Conservation (phyloP, 2,113 vertebrate species). For the Phodopus roborovskii region DNA sequence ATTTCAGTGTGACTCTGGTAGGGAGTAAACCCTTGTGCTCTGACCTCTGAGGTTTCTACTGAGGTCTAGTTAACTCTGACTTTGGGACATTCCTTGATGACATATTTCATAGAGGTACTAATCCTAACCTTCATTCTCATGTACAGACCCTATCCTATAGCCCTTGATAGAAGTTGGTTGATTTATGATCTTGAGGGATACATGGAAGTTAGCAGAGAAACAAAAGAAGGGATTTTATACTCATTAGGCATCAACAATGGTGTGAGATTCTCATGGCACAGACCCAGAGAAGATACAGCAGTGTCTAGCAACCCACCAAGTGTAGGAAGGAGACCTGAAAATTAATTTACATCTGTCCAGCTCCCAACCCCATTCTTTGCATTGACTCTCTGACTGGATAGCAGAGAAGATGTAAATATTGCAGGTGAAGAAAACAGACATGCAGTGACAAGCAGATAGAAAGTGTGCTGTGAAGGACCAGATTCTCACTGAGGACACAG, state of each 20-base stretch:
- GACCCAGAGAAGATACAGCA: not conserved
- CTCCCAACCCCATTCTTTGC: not conserved
- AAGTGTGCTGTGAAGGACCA: not conserved
- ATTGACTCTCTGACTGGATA: not conserved
- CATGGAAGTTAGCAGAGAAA: not conserved
- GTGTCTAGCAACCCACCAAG: not conserved
- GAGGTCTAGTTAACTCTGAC: not conserved
- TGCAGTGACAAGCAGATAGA: not conserved
- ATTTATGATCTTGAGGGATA: not conserved
- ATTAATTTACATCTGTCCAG: not conserved
- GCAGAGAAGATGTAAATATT: not conserved
- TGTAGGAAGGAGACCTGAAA: not conserved
- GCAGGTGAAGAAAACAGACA: not conserved
- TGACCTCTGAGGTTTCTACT: slow-evolving; percentile 28
- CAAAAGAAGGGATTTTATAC: not conserved
- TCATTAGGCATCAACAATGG: not conserved
- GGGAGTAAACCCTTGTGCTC: not conserved
- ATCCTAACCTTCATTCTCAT: not conserved
- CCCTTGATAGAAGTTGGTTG: not conserved
- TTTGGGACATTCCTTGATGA: not conserved
- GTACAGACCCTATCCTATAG: not conserved
- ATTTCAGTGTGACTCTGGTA: slow-evolving; percentile 11
- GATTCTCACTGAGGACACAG: not conserved
- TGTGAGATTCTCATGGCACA: not conserved
- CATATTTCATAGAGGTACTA: not conserved